Conservation (phyloP, 92 coral and sea anemone species). For the Desmophyllum pertusum region DNA sequence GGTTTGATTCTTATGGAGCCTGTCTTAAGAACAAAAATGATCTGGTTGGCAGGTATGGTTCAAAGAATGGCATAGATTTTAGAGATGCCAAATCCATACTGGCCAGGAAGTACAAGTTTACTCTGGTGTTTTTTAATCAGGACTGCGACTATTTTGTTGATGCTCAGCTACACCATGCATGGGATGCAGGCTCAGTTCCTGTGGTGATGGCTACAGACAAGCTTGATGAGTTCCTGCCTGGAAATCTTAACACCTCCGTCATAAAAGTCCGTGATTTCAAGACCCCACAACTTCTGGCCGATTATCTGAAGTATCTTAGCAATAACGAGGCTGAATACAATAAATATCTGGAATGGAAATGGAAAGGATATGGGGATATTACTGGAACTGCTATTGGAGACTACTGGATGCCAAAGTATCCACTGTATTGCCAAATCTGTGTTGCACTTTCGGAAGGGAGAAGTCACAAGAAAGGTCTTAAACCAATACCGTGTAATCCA, state of each 20-base stretch:
- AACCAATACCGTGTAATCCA: constrained; percentile 3
- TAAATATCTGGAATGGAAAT: constrained; percentile 58
- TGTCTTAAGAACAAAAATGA: constrained; percentile 42
- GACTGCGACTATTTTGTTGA: constrained; percentile 63
- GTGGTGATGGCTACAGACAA: constrained; percentile 59
- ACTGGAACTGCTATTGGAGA: constrained; percentile 42
- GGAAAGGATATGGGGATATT: constrained; percentile 51
- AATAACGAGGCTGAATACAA: constrained; percentile 46
- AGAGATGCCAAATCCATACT: constrained; percentile 33
- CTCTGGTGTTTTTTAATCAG: constrained; percentile 61
- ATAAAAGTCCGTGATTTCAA: constrained; percentile 62
- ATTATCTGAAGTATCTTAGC: constrained; percentile 46
- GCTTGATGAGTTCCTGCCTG: constrained; percentile 51
- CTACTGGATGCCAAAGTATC: constrained; percentile 29
- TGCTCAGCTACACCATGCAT: constrained; percentile 57
- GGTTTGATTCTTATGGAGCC: constrained; percentile 54
- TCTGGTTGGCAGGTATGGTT: constrained; percentile 31
- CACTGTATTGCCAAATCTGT: constrained; percentile 40
- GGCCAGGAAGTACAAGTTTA: constrained; percentile 52
- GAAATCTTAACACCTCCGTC: constrained; percentile 47
- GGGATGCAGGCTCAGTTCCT: constrained; percentile 57
- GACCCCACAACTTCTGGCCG: constrained; percentile 49
- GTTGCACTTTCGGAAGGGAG: constrained; percentile 32
- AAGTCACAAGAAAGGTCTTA: constrained; percentile 27
- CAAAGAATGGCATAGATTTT: constrained; percentile 23